phyloP scores from a whole-genome alignment of 1,140 invertebrate genomes.

The Ganaspis sp. region DNA sequence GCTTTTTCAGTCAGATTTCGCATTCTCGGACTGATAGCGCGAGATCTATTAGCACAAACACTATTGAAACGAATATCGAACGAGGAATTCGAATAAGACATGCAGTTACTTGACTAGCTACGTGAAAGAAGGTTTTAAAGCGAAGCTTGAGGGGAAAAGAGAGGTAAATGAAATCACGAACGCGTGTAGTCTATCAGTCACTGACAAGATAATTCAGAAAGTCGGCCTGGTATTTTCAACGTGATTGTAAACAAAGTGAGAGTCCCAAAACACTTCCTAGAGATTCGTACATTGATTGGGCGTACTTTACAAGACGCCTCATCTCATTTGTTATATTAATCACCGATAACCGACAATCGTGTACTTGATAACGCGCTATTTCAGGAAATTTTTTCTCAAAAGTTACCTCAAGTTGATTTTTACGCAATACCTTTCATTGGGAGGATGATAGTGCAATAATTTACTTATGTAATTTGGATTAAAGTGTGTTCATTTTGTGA shows the following conservation, averaged over 20 bases:
- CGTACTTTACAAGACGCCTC: background rate
- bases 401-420: no score
- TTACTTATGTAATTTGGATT: no score
- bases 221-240: constrained; percentile 19
- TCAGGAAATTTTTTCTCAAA: background rate
- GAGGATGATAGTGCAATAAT: no score
- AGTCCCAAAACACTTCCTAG: background rate
- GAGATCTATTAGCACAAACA: constrained; percentile 45
- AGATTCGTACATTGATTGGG: background rate
- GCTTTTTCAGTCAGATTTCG: constrained; percentile 43
- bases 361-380: background rate
- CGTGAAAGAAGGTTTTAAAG: background rate
- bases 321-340: constrained; percentile 8
- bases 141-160: background rate
- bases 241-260: constrained; percentile 23
- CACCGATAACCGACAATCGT: constrained; percentile 1
- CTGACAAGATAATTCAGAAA: constrained; percentile 24
- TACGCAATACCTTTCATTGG: no score
- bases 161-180: background rate
- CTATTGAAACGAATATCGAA: constrained; percentile 39
- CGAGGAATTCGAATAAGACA: constrained; percentile 33
- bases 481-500: no score
- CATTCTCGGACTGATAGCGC: constrained; percentile 47
- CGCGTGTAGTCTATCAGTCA: constrained; percentile 7
- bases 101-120: constrained; percentile 2